phyloP scores from a whole-genome alignment of 2,888 invertebrate genomes.

The Notocelia uddmanniana region DNA sequence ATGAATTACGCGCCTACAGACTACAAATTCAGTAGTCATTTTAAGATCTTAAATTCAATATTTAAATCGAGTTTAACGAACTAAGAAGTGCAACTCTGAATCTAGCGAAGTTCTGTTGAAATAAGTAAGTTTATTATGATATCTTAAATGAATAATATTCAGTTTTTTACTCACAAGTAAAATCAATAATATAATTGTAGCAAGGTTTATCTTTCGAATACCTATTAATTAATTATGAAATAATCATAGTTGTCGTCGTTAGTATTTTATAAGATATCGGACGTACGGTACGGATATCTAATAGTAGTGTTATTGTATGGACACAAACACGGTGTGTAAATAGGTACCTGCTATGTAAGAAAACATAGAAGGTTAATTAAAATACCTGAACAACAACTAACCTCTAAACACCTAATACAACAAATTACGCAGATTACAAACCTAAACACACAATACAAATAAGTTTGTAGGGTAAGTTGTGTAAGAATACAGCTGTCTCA shows the following conservation, averaged over 20 bases:
- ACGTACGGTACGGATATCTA: too few relatives aligned
- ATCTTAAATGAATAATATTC: too few relatives aligned
- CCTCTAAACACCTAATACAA: conserved; percentile 6
- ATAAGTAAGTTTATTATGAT: not conserved
- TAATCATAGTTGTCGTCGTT: too few relatives aligned
- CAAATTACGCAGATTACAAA: not conserved
- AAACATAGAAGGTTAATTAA: too few relatives aligned
- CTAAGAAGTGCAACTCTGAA: conserved; percentile 11
- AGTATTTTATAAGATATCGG: too few relatives aligned
- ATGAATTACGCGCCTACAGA: not conserved
- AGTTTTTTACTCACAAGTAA: too few relatives aligned
- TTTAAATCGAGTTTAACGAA: conserved; percentile 24
- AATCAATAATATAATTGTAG: too few relatives aligned
- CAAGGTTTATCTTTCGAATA: too few relatives aligned
- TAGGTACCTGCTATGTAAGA: too few relatives aligned
- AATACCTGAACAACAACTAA: conserved; percentile 1
- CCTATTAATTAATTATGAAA: too few relatives aligned
- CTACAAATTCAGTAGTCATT: not conserved
- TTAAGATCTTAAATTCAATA: conserved; percentile 9
- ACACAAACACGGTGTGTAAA: too few relatives aligned
- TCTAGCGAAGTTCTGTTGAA: not conserved
- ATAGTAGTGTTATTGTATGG: too few relatives aligned
- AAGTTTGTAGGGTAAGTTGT: not conserved
- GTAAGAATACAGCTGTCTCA: not conserved
- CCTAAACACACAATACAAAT: conserved; percentile 11